phyloP scores from a whole-genome alignment of 2,797 vertebrate genomes.

The Cheirogaleus major region DNA sequence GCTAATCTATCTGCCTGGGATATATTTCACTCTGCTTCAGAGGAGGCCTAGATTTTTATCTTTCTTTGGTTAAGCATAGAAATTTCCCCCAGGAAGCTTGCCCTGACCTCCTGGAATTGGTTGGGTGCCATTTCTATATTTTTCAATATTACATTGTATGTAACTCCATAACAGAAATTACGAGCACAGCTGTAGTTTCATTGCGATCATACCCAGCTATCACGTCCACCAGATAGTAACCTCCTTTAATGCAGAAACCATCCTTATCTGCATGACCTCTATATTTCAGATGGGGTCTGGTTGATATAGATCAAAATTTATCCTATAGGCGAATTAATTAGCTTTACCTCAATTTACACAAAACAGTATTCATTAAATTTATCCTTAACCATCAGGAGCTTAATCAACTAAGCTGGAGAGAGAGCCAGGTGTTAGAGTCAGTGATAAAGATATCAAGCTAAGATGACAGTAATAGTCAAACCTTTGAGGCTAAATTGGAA shows the following conservation, averaged over 20 bases:
- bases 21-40: neutral
- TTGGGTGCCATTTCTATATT: neutral
- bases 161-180: neutral
- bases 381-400: neutral
- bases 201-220: no score
- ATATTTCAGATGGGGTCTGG: no score
- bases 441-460: neutral
- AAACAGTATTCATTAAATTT: neutral
- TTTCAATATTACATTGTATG: neutral
- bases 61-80: neutral
- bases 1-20: neutral
- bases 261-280: neutral
- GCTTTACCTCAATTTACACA: neutral
- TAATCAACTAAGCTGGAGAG: no score
- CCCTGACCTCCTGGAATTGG: rapidly evolving
- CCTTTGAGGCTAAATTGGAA: neutral
- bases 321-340: neutral
- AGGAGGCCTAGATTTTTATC: neutral
- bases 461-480: neutral
- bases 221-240: no score
- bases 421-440: neutral
- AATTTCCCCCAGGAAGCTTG: neutral
- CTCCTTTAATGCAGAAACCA: neutral
- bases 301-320: neutral
- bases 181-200: neutral